phyloP scores from a whole-genome alignment of 2,888 invertebrate genomes.

The Tortrix viridana region DNA sequence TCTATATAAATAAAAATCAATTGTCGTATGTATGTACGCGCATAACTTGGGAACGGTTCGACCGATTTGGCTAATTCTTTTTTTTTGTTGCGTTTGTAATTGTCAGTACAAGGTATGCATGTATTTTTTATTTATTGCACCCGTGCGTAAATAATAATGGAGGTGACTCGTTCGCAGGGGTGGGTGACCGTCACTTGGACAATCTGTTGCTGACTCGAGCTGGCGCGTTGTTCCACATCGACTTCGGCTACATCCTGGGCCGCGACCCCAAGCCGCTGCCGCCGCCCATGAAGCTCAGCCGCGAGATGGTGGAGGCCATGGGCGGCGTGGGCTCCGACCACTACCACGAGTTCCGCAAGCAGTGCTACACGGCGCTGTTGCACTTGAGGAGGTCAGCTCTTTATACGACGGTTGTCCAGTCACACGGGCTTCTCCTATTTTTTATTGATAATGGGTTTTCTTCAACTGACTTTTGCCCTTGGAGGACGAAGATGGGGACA shows the following conservation, averaged over 20 bases:
- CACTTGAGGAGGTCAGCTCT: constrained; percentile 90
- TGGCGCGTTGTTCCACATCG: constrained; percentile 97
- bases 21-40: too few relatives aligned
- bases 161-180: constrained; percentile 83
- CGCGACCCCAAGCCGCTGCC: constrained; percentile 99
- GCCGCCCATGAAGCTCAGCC: constrained; percentile 99
- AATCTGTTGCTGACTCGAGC: constrained; percentile 95
- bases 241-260: constrained; percentile 98
- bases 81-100: too few relatives aligned
- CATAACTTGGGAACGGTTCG: too few relatives aligned
- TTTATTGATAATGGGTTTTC: too few relatives aligned
- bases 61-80: too few relatives aligned
- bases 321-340: constrained; percentile 95
- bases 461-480: too few relatives aligned
- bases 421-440: background rate
- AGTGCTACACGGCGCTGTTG: constrained; percentile 97
- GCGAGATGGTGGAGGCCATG: constrained; percentile 99
- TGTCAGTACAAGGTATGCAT: too few relatives aligned
- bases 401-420: background rate
- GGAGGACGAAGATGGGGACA: too few relatives aligned
- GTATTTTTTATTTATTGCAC: too few relatives aligned
- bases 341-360: constrained; percentile 96
- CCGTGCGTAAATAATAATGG: too few relatives aligned
- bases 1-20: too few relatives aligned
- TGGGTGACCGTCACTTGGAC: constrained; percentile 98